phyloP scores from a whole-genome alignment of 2,888 invertebrate genomes.

The Hirtodrosophila cameraria region DNA sequence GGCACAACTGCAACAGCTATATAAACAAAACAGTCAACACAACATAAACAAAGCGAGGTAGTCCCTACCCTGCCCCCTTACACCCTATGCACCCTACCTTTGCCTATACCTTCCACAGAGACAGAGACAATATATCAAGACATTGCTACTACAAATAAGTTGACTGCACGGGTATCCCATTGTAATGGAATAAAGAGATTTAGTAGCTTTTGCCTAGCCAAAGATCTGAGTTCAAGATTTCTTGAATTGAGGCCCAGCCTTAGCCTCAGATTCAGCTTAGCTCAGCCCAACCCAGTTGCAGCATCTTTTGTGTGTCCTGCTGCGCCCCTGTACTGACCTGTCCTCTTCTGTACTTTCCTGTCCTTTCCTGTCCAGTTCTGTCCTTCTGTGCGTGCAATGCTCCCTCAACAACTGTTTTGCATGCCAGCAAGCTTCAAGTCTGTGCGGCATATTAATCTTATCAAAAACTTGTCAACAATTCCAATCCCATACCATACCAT shows the following conservation, averaged over 20 bases:
- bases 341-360: conserved; percentile 8
- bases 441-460: conserved; percentile 76
- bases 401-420: conserved; percentile 65
- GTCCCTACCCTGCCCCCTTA: neutral
- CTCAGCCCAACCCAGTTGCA: conserved; percentile 6
- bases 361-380: conserved; percentile 12
- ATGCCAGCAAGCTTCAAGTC: conserved; percentile 59
- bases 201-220: conserved; percentile 63
- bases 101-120: neutral
- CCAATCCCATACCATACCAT: conserved; percentile 48
- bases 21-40: conserved; percentile 69
- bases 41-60: conserved; percentile 61
- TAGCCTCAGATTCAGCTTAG: too few species aligned
- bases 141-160: conserved; percentile 73
- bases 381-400: conserved; percentile 77
- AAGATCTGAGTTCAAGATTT: conserved; percentile 45
- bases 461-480: conserved; percentile 78
- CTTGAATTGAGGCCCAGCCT: too few species aligned
- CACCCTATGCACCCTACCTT: neutral
- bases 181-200: conserved; percentile 75
- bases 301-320: conserved; percentile 31
- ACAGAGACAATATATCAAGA: conserved; percentile 72
- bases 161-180: conserved; percentile 47
- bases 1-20: conserved; percentile 45
- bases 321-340: conserved; percentile 13